These are phyloP conservation scores for Micromussa lordhowensis DNA, from an alignment of 92 coral and sea anemone species.

Conservation along the genomic window DNA sequence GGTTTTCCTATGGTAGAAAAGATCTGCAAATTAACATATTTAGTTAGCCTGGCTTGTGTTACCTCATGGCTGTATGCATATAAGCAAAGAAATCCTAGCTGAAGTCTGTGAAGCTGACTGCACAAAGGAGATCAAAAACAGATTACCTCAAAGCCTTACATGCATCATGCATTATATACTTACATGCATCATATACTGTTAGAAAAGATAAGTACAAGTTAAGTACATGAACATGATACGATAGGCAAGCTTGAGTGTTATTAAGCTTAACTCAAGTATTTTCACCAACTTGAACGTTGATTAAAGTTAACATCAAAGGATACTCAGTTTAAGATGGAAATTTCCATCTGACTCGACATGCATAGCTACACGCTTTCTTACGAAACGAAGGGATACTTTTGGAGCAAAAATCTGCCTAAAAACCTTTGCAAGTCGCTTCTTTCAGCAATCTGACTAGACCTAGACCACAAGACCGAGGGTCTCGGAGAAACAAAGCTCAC, in stretches of 20 bases:
- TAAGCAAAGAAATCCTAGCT: neutral
- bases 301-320: slow-evolving; percentile 62
- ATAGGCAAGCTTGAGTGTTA: neutral
- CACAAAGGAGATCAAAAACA: neutral
- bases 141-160: too few species aligned
- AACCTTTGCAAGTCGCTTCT: slow-evolving; percentile 16
- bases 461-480: too few species aligned
- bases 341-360: slow-evolving; percentile 94
- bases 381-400: neutral
- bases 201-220: neutral
- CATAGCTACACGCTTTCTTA: slow-evolving; percentile 4
- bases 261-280: neutral
- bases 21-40: neutral
- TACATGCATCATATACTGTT: neutral
- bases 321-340: too few species aligned
- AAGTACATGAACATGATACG: neutral
- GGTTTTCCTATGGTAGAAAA: too few species aligned
- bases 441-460: neutral
- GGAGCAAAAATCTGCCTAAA: neutral
- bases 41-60: neutral
- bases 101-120: neutral
- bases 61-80: neutral
- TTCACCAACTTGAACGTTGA: neutral
- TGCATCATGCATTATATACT: too few species aligned
- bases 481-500: too few species aligned